phyloP scores from a whole-genome alignment of 2,888 invertebrate species.

The Spatulosminthurus flaviceps region DNA sequence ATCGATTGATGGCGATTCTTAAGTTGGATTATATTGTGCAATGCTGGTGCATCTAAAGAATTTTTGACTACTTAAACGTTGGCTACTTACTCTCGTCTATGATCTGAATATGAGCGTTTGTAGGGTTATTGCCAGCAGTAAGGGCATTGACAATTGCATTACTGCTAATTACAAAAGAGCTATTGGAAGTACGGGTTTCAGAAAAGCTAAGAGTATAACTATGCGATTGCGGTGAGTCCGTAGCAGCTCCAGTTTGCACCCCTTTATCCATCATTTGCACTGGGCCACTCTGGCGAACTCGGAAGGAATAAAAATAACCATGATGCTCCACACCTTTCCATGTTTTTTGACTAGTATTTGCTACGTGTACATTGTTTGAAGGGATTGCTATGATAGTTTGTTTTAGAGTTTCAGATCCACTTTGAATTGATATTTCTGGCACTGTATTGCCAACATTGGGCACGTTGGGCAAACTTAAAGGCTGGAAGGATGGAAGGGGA shows the following conservation, averaged over 20 bases:
- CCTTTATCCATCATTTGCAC: constrained; percentile 63
- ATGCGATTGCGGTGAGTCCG: constrained; percentile 35
- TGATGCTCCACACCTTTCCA: constrained; percentile 61
- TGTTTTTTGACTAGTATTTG: constrained; percentile 30
- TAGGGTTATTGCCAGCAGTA: background rate
- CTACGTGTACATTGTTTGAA: constrained; percentile 4
- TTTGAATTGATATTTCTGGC: constrained; percentile 37
- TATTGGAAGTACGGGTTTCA: constrained; percentile 42
- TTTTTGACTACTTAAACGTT: background rate
- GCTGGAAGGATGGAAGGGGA: constrained; percentile 27
- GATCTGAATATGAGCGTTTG: background rate
- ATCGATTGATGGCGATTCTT: no score
- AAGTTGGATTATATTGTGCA: no score
- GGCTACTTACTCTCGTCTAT: constrained; percentile 12
- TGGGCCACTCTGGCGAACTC: constrained; percentile 62
- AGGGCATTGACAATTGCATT: constrained; percentile 26
- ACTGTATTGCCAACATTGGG: constrained; percentile 34
- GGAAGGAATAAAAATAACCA: constrained; percentile 62
- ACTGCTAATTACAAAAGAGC: constrained; percentile 36
- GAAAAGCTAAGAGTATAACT: constrained; percentile 56
- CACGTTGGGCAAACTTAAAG: constrained; percentile 37
- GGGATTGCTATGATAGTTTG: constrained; percentile 44
- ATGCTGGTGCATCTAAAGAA: no score
- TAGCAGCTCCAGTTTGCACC: constrained; percentile 55
- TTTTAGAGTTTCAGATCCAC: constrained; percentile 33